Evolutionary conservation across 1,140 invertebrate species (phyloP).

Genomic region (Aphis craccivora): DNA sequence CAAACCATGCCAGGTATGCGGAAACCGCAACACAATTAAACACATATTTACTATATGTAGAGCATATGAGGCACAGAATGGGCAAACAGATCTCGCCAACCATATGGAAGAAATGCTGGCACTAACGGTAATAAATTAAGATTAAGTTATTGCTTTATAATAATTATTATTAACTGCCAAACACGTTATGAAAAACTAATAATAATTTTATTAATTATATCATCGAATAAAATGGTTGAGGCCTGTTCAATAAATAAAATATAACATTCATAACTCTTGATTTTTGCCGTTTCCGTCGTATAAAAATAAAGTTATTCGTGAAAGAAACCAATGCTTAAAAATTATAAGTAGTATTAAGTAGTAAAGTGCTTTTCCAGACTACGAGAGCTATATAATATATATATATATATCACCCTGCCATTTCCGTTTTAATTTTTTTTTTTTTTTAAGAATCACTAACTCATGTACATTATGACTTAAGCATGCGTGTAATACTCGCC

Average conservation of each 20-base stretch:
- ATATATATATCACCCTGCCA: not conserved
- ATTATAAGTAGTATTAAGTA: constrained; percentile 1
- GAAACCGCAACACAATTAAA: constrained; percentile 5
- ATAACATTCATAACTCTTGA: not conserved
- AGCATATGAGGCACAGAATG: not conserved
- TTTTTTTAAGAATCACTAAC: not conserved
- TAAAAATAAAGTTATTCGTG: constrained; percentile 7
- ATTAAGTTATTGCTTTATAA: not conserved
- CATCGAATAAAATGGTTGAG: not conserved
- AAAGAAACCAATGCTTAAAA: not conserved
- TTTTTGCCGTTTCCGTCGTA: not conserved
- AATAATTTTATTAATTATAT: not conserved
- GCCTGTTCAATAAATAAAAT: not conserved
- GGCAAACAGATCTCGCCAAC: not conserved
- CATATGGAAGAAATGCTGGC: not conserved
- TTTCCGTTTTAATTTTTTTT: not conserved
- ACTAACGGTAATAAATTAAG: not conserved
- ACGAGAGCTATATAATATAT: too few species aligned
- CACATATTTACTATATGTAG: not conserved
- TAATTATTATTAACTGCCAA: not conserved
- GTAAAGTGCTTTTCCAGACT: not conserved
- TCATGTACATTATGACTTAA: not conserved
- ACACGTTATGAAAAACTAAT: not conserved
- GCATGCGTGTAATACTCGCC: not conserved
- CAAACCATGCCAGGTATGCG: not conserved